Base-by-base conservation (phyloP, 2,888 invertebrate genomes). In the Dastarcus helophoroides region DNA sequence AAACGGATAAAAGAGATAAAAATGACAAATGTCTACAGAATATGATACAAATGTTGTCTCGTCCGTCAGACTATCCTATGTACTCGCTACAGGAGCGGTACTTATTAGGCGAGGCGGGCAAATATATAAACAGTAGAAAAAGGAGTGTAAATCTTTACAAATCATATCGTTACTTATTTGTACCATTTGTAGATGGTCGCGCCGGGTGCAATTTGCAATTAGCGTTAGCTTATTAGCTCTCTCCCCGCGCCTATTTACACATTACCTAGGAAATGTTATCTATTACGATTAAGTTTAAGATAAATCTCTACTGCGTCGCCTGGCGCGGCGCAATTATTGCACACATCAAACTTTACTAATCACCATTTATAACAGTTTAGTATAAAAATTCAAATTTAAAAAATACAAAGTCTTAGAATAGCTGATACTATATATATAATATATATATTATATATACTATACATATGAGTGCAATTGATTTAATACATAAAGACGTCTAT, bases 371-470 rank as follows among this genome's bases (percentile, higher is more conserved):
- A 61, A 62, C 60, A 61, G 59, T 61, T 60, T 60, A 62, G 62
- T 62, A 62, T 62, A 62, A 62, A 62, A 62, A 61, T 62, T 61
- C 59, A 62, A 62, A 62, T 62, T 62, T 60, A 60, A 62, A 62
- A 62, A 61, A 62, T 62, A 61, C 62, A 61, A 60, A 60, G 59
- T 60, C 60, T 60, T 60, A 60, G 58, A 60, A 59, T 60, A 61
- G 60, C 60, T 58, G 60, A 58, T 60, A 60, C 57, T 61, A 60
- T 60, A 54, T 56, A 58, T 55, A 55, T 52, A 56, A n/a, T 60
- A 61, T 59, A 53, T 56, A 57, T 55, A 55, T 51, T 46, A 47
- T 54, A 56, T 56, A 56, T 58, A 56, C 58, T 56, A 58, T 57
- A 58, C 56, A 57, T 60, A 59, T 60, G 55, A 59, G 59, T 61